Evolutionary conservation across 2,797 vertebrate genomes (phyloP), one percentile per base, ranked within the genome.

Genomic region (Lacerta bilineata): DNA sequence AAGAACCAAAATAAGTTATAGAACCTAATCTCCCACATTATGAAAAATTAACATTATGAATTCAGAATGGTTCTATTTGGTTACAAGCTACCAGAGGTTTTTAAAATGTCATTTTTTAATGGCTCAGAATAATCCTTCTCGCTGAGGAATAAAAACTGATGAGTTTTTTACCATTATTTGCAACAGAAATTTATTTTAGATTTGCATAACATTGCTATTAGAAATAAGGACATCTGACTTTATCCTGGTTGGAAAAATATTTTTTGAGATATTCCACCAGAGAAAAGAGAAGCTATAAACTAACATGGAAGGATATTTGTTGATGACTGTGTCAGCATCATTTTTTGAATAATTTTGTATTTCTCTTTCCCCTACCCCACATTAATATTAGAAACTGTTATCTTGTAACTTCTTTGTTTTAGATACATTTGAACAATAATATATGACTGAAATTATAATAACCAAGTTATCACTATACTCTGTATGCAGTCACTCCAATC

Each of bases 1-100:
- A 64, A 72, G 0, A 92, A 66, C 68, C 90, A 72, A 91, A 91
- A 92, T 88, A 89, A 83, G 68, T 80, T 91, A 77, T 27, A 87
- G 78, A 89, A 76, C 83, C 10, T 69, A 90, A 87, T 76, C 2
- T 61, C 13, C 90, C 41, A 84, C 66, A 90, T 86, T 90, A 61
- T 43, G 39, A 46, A 91, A 90, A 91, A 87, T 0, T 79, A 77
- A 84, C 1, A 82, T 87, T 50, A 77, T 61, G 43, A 82, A 72
- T 88, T 93, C 77, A 20, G 92, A 92, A 91, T 69, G 50, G 55
- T 89, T 89, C 59, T 10, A 33, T 78, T 92, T 91, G 0, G 1
- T 88, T 87, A 59, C 89, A 85, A 90, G 93, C 2, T 0, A 87
- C 8, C 17, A 83, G 1, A 7, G 41, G 11, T 41, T 72, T 90